Evolutionary conservation across 2,888 invertebrate species (phyloP), one percentile per base, ranked within the genome.

Genomic region (Xylophagus ater): DNA sequence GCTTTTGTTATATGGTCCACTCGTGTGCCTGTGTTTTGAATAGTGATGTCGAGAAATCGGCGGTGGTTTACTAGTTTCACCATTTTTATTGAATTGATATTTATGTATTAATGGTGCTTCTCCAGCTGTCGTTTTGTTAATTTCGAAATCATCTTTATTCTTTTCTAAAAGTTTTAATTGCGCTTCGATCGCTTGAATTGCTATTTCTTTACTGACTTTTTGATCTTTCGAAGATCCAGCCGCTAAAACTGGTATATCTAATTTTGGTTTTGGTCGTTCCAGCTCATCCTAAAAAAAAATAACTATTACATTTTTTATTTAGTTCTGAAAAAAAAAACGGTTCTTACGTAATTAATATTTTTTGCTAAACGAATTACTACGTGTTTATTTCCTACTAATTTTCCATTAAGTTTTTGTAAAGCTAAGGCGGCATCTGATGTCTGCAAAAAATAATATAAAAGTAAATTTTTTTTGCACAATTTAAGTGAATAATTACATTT

Each of bases 131-230:
- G 79, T 68, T 54, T 80, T 80, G 55, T 83, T 83, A 4, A 85
- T 70, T 41, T 81, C 78, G 51, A 86, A 74, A 54, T 83, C 83
- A 8, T 48, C 42, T 2, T 73, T 72, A 46, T 71, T 74, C 4
- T 62, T 60, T 51, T 84, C 81, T 76, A 89, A 79, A 59, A 81
- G 67, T 55, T 82, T 85, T 2, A 90, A 65, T 61, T 90, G 89
- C 0, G 85, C 84, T 59, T 89, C 88, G 43, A 90, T 89, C 0
- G 87, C 87, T 56, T 82, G 82, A 48, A 90, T 89, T 39, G 87
- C 83, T 7, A 80, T 78, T 55, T 79, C 76, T 52, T 80, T 77
- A 57, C 86, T 86, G 3, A 78, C 64, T 62, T 77, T 81, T 2
- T 68, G 53, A 54, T 78, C 70, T 30, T 71, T 58, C 4, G 52